phyloP scores from a whole-genome alignment of 2,888 invertebrate genomes.

The Mythimna vitellina region DNA sequence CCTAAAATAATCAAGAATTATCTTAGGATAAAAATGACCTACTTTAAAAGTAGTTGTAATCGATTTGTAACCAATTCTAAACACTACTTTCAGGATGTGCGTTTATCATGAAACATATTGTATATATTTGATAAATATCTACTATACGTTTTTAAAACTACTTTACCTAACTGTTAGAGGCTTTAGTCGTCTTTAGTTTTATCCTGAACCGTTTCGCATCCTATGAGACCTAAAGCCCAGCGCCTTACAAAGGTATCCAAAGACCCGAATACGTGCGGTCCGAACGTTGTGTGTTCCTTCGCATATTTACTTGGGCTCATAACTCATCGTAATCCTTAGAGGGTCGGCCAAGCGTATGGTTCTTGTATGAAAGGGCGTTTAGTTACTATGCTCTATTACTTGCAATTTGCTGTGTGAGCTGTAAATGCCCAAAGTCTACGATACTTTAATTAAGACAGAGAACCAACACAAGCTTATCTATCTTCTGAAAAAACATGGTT shows the following conservation, averaged over 20 bases:
- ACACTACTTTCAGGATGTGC: too few species aligned
- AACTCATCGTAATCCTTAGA: constrained; percentile 31
- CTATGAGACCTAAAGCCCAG: neutral
- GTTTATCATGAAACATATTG: too few species aligned
- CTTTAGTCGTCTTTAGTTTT: neutral
- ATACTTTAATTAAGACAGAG: neutral
- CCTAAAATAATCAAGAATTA: too few species aligned
- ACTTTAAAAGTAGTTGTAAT: too few species aligned
- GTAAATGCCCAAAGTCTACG: neutral
- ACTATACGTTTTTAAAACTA: neutral
- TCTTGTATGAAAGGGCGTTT: constrained; percentile 13
- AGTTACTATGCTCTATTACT: neutral
- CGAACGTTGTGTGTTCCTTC: neutral
- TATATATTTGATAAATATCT: neutral
- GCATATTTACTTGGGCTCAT: constrained; percentile 11
- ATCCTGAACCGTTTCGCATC: neutral
- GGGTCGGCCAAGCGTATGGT: constrained; percentile 6
- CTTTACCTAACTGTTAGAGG: neutral
- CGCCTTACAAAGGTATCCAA: neutral
- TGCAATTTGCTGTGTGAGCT: neutral
- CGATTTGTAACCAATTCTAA: too few species aligned
- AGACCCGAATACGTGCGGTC: neutral
- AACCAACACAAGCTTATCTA: neutral
- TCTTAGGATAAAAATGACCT: too few species aligned
- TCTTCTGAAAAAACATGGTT: neutral